Evolutionary conservation across 1,140 invertebrate genomes (phyloP), one percentile per base, ranked within the genome.

Genomic region (Rhizoglyphus robini): DNA sequence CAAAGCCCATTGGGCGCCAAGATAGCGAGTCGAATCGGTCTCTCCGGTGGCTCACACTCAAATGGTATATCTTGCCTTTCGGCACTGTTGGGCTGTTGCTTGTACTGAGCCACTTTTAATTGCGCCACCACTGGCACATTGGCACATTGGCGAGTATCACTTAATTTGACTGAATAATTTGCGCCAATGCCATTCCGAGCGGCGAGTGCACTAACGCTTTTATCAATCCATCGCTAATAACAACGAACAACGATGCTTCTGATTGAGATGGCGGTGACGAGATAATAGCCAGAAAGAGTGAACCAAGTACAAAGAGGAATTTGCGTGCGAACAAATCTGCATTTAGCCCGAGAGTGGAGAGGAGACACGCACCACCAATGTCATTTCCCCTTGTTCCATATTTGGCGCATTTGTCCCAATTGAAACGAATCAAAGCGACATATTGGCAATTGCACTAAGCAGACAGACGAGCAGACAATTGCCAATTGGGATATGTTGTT

Each of bases 301-400:
- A 8, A 23, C 20, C 23, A 32, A 15, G 15, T 32, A 23, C 51
- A 54, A 54, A 8, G 31, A 54, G 8, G 51, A 5, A 54, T 54
- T 54, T 54, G 51, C 20, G 20, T 54, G 51, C 51, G 5, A 5
- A 54, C 51, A 54, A 54, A 54, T 54, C 51, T 54, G 51, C 51
- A 25, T 54, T 11, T 32, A 18, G 8, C 15, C 41, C 23, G 41
- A 15, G 41, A 15, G 15, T 46, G 15, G 23, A 46, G 23, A 15
- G 41, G 41, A 46, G 41, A 46, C 41, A 46, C 41, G 41, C 41
- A 46, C 41, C 23, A 46, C 41, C 15, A 46, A 46, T 46, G 41
- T 46, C 41, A 46, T 46, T 46, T 46, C 41, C 41, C n/a, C n/a
- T n/a, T n/a, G n/a, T n/a, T n/a, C n/a, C n/a, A n/a, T n/a, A n/a